Conservation (phyloP, 2,797 vertebrate genomes). For the Corythornis leucogaster region DNA sequence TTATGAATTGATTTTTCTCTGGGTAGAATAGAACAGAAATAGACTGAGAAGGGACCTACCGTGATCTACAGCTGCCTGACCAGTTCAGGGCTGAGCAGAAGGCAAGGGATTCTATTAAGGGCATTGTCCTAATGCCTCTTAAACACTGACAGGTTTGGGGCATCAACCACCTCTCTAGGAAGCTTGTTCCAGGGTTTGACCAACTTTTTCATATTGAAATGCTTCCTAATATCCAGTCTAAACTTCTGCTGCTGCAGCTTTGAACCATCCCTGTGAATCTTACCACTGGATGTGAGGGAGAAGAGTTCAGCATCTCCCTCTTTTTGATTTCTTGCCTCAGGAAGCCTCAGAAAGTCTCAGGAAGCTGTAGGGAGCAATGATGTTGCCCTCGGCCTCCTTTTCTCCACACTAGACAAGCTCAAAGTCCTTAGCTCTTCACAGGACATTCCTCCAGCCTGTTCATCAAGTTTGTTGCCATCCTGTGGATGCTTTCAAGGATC, state of each 20-base stretch:
- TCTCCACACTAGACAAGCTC: not conserved
- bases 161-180: not conserved
- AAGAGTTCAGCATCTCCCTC: not conserved
- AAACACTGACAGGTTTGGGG: not conserved
- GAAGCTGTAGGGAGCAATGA: not conserved
- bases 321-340: not conserved
- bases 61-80: not conserved
- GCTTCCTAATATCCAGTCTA: not conserved
- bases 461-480: not conserved
- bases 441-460: not conserved
- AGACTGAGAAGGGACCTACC: not conserved
- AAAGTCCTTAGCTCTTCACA: not conserved
- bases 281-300: not conserved
- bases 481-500: not conserved
- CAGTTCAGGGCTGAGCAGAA: not conserved
- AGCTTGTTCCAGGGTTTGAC: not conserved
- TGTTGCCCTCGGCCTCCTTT: fast-evolving
- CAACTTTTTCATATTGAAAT: fast-evolving
- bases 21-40: not conserved
- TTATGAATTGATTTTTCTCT: not conserved
- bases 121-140: not conserved
- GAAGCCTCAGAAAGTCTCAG: not conserved
- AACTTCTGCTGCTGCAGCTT: not conserved
- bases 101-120: not conserved
- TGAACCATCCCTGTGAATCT: not conserved